A percentile compares a stretch with the other conserved stretches of the same genome.
phyloP scores from a whole-genome alignment of 2,888 invertebrate species.

The Suillia variegata region DNA sequence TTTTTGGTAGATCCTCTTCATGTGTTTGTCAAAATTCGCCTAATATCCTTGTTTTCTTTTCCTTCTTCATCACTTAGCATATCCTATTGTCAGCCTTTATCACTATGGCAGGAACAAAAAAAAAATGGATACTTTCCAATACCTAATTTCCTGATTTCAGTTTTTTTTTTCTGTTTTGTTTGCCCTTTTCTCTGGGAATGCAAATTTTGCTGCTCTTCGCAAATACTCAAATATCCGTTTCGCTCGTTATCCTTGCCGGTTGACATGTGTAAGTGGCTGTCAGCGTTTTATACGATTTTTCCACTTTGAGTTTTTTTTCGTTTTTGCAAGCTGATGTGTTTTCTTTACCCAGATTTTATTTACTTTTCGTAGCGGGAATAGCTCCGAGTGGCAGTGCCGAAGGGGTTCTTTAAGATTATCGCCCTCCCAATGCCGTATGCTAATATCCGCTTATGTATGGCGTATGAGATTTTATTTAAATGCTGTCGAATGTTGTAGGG shows the following conservation, averaged over 20 bases:
- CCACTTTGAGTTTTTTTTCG: slow-evolving; percentile 2
- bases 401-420: neutral
- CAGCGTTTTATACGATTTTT: slow-evolving; percentile 35
- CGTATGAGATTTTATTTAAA: neutral
- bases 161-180: neutral
- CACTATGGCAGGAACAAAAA: neutral
- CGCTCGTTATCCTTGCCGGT: slow-evolving; percentile 49
- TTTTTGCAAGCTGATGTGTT: slow-evolving; percentile 18
- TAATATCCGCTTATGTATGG: slow-evolving; percentile 13
- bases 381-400: too few species aligned
- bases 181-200: neutral
- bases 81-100: neutral
- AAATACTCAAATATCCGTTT: slow-evolving; percentile 37
- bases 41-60: too few species aligned
- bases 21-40: neutral
- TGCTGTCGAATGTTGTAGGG: slow-evolving; percentile 8
- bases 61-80: neutral
- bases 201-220: neutral
- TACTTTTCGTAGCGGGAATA: slow-evolving; percentile 48
- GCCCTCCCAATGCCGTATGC: slow-evolving; percentile 32
- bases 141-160: slow-evolving; percentile 14
- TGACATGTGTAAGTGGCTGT: slow-evolving; percentile 52
- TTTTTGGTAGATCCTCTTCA: neutral
- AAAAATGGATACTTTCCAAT: neutral
- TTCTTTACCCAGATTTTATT: slow-evolving; percentile 46